These are phyloP conservation scores for Crenuchus spilurus DNA, from an alignment of 2,797 vertebrate genomes.

Conservation along the genomic window DNA sequence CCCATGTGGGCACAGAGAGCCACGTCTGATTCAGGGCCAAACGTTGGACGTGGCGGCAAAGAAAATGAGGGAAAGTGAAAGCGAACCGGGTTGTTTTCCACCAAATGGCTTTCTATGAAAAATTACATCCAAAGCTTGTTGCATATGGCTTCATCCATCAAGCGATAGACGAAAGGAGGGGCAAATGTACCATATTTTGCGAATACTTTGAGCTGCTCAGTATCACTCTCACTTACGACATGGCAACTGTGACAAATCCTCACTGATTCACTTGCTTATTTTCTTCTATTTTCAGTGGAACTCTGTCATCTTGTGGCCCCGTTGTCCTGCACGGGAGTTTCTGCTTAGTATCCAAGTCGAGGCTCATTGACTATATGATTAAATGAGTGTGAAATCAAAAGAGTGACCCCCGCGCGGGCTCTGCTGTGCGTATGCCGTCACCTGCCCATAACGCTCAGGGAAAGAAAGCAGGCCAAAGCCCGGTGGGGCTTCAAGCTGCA, in stretches of 20 bases:
- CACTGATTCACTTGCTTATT: slow-evolving; percentile 63
- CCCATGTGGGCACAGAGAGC: no score
- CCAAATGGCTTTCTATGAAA: neutral
- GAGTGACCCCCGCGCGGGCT: slow-evolving; percentile 40
- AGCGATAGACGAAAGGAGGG: neutral
- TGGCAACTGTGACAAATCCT: slow-evolving; percentile 61
- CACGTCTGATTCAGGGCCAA: neutral
- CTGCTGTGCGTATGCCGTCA: slow-evolving; percentile 57
- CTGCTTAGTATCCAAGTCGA: slow-evolving; percentile 59
- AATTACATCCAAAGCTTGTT: neutral
- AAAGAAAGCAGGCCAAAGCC: slow-evolving; percentile 35
- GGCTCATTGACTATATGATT: slow-evolving; percentile 57
- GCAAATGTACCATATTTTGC: slow-evolving; percentile 35
- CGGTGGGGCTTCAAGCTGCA: slow-evolving; percentile 25
- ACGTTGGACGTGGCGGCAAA: no score
- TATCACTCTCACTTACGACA: slow-evolving; percentile 66
- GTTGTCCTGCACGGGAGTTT: slow-evolving; percentile 47
- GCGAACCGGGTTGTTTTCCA: neutral
- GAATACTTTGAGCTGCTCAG: slow-evolving; percentile 56
- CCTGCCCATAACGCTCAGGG: slow-evolving; percentile 42
- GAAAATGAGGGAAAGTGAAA: neutral
- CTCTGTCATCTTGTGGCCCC: no score
- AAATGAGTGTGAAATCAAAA: slow-evolving; percentile 62
- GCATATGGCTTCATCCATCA: neutral
- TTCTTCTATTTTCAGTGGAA: slow-evolving; percentile 43